phyloP scores from a whole-genome alignment of 2,113 vertebrate species.

The Pagrus major region DNA sequence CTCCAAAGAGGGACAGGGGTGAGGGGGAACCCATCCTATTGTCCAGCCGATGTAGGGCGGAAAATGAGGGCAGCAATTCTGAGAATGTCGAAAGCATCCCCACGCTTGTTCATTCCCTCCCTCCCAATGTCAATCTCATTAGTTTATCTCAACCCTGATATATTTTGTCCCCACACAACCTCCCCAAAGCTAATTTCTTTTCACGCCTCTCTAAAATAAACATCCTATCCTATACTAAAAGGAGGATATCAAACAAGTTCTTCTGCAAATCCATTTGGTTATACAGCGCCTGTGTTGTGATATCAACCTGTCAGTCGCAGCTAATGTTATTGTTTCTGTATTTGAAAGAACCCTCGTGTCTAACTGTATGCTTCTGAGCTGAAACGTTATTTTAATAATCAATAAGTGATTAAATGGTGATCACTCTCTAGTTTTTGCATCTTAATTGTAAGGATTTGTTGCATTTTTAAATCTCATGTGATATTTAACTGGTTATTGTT shows the following conservation, averaged over 20 bases:
- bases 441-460: too few relatives aligned
- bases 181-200: neutral
- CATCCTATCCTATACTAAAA: neutral
- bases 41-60: constrained; percentile 82
- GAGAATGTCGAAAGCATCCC: constrained; percentile 64
- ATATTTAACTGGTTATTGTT: neutral
- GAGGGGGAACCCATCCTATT: constrained; percentile 74
- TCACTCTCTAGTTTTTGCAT: neutral
- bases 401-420: neutral
- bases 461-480: neutral
- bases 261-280: neutral
- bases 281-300: neutral
- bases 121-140: constrained; percentile 8
- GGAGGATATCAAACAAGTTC: constrained; percentile 9
- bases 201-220: constrained; percentile 9
- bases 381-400: neutral
- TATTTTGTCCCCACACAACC: neutral
- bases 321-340: neutral
- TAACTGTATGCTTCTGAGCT: neutral
- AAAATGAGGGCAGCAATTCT: constrained; percentile 81
- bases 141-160: constrained; percentile 14
- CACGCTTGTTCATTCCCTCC: neutral
- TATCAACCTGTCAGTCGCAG: neutral
- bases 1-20: constrained; percentile 25
- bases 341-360: neutral